Percentiles rank a stretch among this genome's conserved stretches.
Conservation (phyloP, 2,113 vertebrate genomes). For the Tetrao urogallus region DNA sequence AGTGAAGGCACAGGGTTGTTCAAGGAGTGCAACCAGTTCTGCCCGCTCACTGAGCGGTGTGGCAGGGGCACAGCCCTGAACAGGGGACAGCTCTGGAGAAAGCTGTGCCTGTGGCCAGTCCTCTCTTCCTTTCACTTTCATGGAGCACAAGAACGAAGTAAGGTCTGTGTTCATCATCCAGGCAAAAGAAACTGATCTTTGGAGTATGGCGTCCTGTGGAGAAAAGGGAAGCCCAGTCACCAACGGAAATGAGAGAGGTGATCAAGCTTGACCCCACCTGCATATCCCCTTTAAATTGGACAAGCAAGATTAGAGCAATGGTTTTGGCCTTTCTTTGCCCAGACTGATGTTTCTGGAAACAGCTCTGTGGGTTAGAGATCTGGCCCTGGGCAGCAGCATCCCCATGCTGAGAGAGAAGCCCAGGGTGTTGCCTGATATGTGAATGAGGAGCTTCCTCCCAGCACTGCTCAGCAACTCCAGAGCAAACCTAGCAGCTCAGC, state of each 20-base stretch:
- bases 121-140: too few species aligned
- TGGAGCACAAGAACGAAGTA: neutral
- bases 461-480: neutral
- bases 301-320: neutral
- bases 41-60: neutral
- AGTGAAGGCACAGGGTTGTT: neutral
- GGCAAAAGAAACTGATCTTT: neutral
- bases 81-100: neutral
- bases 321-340: neutral
- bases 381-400: neutral
- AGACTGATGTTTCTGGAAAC: neutral
- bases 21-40: neutral
- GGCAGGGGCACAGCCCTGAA: neutral
- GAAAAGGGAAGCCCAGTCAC: neutral
- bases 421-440: neutral
- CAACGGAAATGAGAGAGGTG: neutral
- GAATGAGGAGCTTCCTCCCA: neutral
- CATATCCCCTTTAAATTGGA: neutral
- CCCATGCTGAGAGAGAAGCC: neutral
- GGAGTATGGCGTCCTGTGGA: neutral
- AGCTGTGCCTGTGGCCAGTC: neutral
- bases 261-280: neutral
- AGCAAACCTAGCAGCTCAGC: rapidly evolving
- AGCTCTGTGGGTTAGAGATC: neutral
- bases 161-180: neutral